phyloP scores from a whole-genome alignment of 2,888 invertebrate species.

The Neelides folsomi region DNA sequence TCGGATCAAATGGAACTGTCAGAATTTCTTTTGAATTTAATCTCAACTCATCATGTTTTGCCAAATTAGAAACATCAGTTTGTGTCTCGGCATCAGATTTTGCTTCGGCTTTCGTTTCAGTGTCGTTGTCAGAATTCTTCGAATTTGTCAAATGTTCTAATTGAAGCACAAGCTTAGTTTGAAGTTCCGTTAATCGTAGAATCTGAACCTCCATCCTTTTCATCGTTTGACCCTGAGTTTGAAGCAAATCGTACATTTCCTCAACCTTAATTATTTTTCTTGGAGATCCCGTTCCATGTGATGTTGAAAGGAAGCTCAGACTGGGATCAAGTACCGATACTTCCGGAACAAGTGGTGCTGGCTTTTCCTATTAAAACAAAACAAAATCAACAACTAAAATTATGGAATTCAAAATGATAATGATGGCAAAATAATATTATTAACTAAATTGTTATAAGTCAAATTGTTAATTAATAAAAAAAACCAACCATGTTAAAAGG shows the following conservation, averaged over 20 bases:
- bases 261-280: no score
- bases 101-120: no score
- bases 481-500: constrained; percentile 11
- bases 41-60: no score
- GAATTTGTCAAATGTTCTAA: no score
- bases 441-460: background rate
- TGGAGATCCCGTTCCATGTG: no score
- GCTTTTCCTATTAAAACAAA: background rate
- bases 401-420: no score
- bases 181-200: constrained; percentile 12
- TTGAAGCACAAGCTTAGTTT: constrained; percentile 11
- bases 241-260: background rate
- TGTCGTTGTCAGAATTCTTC: no score
- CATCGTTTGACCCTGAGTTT: background rate
- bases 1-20: no score
- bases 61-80: no score
- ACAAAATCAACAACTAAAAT: background rate
- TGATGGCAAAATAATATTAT: no score
- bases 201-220: constrained; percentile 9
- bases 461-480: background rate
- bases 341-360: background rate
- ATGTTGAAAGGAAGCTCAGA: background rate
- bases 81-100: no score
- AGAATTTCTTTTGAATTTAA: no score
- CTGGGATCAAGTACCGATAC: background rate